Evolutionary conservation across 2,113 vertebrate species (phyloP).

Genomic region (Protobothrops mucrosquamatus): DNA sequence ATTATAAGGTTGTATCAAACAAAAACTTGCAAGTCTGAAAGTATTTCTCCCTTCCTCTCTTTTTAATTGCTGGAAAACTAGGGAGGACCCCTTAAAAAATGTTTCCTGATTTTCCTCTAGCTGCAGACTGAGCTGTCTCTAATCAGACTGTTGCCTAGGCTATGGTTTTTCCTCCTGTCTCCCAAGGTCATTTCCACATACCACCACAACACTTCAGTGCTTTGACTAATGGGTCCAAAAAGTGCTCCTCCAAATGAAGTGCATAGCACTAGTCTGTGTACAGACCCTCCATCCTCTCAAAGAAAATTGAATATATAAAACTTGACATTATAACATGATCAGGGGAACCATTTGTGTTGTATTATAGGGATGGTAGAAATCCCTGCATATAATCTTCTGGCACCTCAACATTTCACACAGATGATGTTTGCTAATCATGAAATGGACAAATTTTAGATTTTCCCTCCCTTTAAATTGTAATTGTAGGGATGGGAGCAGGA

Average conservation of each 20-base stretch:
- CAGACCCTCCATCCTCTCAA: neutral
- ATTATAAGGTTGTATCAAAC: neutral
- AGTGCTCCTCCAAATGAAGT: neutral
- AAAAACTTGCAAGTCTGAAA: neutral
- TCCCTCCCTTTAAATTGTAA: neutral
- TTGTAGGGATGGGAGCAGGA: neutral
- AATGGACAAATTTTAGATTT: neutral
- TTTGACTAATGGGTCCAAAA: neutral
- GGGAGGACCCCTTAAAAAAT: neutral
- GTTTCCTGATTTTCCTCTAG: neutral
- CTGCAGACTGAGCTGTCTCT: neutral
- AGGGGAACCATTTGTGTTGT: neutral
- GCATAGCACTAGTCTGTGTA: neutral
- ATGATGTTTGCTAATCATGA: neutral
- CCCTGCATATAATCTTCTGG: neutral
- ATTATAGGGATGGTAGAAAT: neutral
- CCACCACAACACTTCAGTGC: neutral
- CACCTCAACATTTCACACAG: neutral
- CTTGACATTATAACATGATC: neutral
- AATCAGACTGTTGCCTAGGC: neutral
- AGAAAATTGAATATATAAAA: neutral
- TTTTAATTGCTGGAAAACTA: neutral
- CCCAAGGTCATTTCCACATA: neutral
- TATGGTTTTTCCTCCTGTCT: neutral
- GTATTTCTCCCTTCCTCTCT: neutral